Evolutionary conservation across 2,888 invertebrate genomes (phyloP), one percentile per base, ranked within the genome.

Genomic region (Iphiclides podalirius): DNA sequence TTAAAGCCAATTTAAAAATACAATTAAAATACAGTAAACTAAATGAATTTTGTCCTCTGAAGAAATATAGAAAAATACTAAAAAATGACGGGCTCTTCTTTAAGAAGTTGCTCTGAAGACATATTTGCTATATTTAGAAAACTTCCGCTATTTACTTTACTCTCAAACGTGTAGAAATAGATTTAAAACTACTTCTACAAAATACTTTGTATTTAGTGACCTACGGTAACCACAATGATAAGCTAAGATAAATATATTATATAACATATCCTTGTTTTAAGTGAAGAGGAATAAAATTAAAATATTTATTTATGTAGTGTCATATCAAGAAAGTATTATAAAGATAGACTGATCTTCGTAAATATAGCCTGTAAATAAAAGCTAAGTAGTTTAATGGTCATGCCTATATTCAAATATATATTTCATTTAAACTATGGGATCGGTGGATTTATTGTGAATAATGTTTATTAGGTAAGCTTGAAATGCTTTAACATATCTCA

Each of bases 291-390:
- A 33, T 41, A 12, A 17, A 15, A 39, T 37, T 44, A 34, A n/a
- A n/a, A 11, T 11, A 35, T 11, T 15, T 8, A 15, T 23, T 44
- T 13, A n/a, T n/a, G n/a, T 40, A 49, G 44, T 39, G 28, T 13
- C 26, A n/a, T 38, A 37, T 48, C 38, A 43, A 50, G 13, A 40
- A 45, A 77, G 75, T 79, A 77, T 77, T 78, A 73, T 70, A 75
- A 72, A 76, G 64, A 81, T 81, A 82, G 82, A 82, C 82, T 82
- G 82, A 82, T 72, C 70, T 75, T 55, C 57, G 63, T 67, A 67
- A 63, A 50, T 55, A 63, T 72, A 70, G 66, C 70, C 70, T 80
- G 75, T 81, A 75, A 53, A 77, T 74, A 77, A 61, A 59, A 59
- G 41, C 54, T 41, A 42, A 53, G 54, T 60, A 58, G 52, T 65